These are phyloP conservation scores for Cosmorhoe ocellata DNA, from an alignment of 2,888 invertebrate genomes.

Conservation along the genomic window DNA sequence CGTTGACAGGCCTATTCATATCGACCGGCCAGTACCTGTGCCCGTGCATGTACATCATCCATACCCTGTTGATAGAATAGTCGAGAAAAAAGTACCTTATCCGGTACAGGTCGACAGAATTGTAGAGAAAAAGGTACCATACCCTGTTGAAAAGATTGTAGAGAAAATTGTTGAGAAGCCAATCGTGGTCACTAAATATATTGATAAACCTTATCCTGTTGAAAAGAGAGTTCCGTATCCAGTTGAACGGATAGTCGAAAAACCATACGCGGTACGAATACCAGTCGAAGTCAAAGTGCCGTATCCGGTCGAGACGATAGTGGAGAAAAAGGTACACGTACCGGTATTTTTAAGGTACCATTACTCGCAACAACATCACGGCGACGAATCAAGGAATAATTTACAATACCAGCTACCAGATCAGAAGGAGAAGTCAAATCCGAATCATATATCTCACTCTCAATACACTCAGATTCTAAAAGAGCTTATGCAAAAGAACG, in stretches of 20 bases:
- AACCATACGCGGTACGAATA: slow-evolving; percentile 80
- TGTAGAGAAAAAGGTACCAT: slow-evolving; percentile 76
- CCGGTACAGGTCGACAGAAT: slow-evolving; percentile 71
- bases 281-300: slow-evolving; percentile 78
- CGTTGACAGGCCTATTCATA: slow-evolving; percentile 68
- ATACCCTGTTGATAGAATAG: slow-evolving; percentile 78
- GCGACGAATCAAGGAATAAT: slow-evolving; percentile 36
- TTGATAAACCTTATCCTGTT: slow-evolving; percentile 42
- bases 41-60: slow-evolving; percentile 66
- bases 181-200: slow-evolving; percentile 31
- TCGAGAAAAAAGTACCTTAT: slow-evolving; percentile 74
- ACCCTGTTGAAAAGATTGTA: slow-evolving; percentile 58
- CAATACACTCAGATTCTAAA: slow-evolving; percentile 38
- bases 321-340: slow-evolving; percentile 67
- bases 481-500: slow-evolving; percentile 30
- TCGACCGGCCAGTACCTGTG: slow-evolving; percentile 65
- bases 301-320: slow-evolving; percentile 64
- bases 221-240: slow-evolving; percentile 81
- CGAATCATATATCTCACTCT: slow-evolving; percentile 23
- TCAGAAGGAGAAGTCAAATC: slow-evolving; percentile 21
- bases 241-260: slow-evolving; percentile 70
- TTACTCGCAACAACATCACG: slow-evolving; percentile 17
- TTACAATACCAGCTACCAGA: slow-evolving; percentile 37
- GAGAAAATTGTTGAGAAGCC: slow-evolving; percentile 63
- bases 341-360: slow-evolving; percentile 39